A percentile compares a stretch with the other conserved stretches of the same genome.
These are phyloP conservation scores for Apis dorsata DNA, from an alignment of 1,140 invertebrate genomes.

Conservation along the genomic window DNA sequence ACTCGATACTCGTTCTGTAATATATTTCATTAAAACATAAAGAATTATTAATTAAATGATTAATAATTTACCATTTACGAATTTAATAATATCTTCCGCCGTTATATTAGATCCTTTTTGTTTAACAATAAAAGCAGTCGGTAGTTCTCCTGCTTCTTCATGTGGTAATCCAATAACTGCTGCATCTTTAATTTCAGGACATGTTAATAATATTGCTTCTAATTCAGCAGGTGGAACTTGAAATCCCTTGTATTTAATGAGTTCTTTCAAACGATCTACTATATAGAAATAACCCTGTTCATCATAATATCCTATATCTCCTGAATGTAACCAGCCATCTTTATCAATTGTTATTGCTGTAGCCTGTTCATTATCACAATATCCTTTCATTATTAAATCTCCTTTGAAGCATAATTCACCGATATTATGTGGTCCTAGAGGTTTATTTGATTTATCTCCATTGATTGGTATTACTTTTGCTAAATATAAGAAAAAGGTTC, in stretches of 20 bases:
- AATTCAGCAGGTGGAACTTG: slow-evolving; percentile 79
- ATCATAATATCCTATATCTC: slow-evolving; percentile 86
- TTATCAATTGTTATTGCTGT: slow-evolving; percentile 76
- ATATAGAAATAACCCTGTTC: slow-evolving; percentile 84
- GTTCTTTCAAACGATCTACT: slow-evolving; percentile 87
- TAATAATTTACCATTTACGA: slow-evolving; percentile 75
- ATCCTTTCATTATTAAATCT: slow-evolving; percentile 70
- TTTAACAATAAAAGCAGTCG: slow-evolving; percentile 86
- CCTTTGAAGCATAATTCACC: slow-evolving; percentile 85
- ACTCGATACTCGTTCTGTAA: slow-evolving; percentile 73
- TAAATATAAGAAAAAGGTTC: slow-evolving; percentile 32
- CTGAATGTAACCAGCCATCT: slow-evolving; percentile 87
- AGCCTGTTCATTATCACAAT: slow-evolving; percentile 61
- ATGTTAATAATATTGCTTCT: slow-evolving; percentile 85
- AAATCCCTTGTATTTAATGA: slow-evolving; percentile 86
- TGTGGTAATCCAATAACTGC: slow-evolving; percentile 87
- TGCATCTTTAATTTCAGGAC: slow-evolving; percentile 85
- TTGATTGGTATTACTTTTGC: slow-evolving; percentile 65
- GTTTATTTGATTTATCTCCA: slow-evolving; percentile 68
- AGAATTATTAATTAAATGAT: background rate
- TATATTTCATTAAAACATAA: background rate
- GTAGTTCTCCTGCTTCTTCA: slow-evolving; percentile 84
- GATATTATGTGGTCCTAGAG: slow-evolving; percentile 81
- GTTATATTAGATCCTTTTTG: slow-evolving; percentile 75
- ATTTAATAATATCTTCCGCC: slow-evolving; percentile 78